phyloP scores from a whole-genome alignment of 1,140 invertebrate species.

The Drosophila parvula region DNA sequence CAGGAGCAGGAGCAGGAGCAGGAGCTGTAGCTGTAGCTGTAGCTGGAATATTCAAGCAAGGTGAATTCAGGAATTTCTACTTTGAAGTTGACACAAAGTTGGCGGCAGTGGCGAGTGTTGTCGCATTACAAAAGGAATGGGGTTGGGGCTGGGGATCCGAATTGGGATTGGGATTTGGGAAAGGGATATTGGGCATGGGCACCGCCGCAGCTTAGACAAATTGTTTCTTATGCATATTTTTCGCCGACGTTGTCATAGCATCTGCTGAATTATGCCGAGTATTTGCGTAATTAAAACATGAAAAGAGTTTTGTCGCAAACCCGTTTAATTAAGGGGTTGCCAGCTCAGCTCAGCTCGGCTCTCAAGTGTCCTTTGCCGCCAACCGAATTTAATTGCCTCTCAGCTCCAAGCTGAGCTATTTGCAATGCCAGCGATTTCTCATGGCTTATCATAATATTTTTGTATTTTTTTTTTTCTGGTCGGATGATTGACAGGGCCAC shows the following conservation, averaged over 20 bases:
- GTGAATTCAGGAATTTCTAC: conserved; percentile 42
- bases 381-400: conserved; percentile 45
- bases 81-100: conserved; percentile 50
- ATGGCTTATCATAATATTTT: conserved; percentile 39
- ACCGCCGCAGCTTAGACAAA: conserved; percentile 62
- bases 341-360: background rate
- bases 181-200: background rate
- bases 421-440: conserved; percentile 41
- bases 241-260: conserved; percentile 44
- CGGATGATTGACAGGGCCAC: conserved; percentile 60
- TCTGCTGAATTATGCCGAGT: conserved; percentile 69
- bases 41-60: conserved; percentile 32
- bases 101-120: conserved; percentile 14
- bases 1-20: conserved; percentile 12
- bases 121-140: conserved; percentile 38
- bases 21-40: conserved; percentile 5
- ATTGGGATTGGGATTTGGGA: background rate
- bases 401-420: background rate
- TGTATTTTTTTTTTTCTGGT: no score
- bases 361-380: conserved; percentile 54
- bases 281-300: conserved; percentile 81
- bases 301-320: conserved; percentile 74
- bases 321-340: conserved; percentile 69
- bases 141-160: background rate
- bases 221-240: conserved; percentile 73